phyloP scores from a whole-genome alignment of 1,140 invertebrate species.

The Pseudoatta argentina region DNA sequence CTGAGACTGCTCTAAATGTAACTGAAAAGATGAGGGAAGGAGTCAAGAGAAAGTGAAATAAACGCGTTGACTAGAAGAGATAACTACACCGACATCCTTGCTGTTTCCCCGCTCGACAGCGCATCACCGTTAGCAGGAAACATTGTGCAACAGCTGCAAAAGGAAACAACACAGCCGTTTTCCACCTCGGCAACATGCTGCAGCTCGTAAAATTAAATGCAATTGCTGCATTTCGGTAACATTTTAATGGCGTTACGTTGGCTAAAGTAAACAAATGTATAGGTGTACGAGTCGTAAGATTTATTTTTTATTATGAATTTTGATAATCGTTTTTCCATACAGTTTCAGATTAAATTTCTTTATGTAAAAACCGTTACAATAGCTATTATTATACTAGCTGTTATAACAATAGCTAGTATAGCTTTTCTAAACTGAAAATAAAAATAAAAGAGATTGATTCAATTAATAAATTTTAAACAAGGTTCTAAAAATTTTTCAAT shows the following conservation, averaged over 20 bases:
- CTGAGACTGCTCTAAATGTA: constrained; percentile 39
- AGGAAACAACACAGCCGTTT: constrained; percentile 62
- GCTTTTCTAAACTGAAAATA: not conserved
- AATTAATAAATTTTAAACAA: constrained; percentile 4
- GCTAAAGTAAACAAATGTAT: constrained; percentile 6
- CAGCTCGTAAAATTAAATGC: constrained; percentile 45
- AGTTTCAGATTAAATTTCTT: constrained; percentile 22
- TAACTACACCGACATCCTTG: constrained; percentile 53
- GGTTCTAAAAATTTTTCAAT: not conserved
- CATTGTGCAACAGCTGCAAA: constrained; percentile 50
- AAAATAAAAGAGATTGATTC: not conserved
- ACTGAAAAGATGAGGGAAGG: constrained; percentile 25
- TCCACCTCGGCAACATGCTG: constrained; percentile 41
- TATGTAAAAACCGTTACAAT: not conserved
- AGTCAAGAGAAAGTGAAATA: constrained; percentile 54
- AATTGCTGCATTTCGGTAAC: constrained; percentile 43
- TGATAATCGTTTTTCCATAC: not conserved
- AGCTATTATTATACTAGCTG: no score
- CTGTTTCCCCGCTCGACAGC: constrained; percentile 47
- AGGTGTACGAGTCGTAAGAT: not conserved
- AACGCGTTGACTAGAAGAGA: constrained; percentile 47
- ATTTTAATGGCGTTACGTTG: not conserved
- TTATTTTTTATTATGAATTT: constrained; percentile 1
- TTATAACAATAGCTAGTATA: not conserved
- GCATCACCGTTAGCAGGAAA: constrained; percentile 48